Base-by-base conservation (phyloP, 2,797 vertebrate genomes). In the Halcyon chelicuti region DNA sequence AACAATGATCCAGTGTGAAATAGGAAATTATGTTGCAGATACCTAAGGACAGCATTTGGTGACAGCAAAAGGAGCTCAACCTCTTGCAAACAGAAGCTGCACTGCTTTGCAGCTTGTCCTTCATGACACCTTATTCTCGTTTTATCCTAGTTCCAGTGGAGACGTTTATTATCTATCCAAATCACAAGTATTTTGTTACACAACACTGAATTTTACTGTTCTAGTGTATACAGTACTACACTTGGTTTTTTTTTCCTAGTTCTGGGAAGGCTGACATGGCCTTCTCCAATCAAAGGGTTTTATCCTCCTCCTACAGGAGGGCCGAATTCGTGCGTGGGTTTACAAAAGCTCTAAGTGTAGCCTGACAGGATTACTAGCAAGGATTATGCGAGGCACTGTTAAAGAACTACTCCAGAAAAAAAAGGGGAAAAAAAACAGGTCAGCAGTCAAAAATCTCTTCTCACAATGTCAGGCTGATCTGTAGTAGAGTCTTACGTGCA, bases 341-440 rank as follows among this genome's bases (percentile, higher is more conserved):
- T 92, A 72, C 49, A 92, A 91, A 94, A 91, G 52, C 29, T 57
- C 23, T 44, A 66, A 93, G 46, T 4, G 23, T 73, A 87, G 52
- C 40, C 61, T 73, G 49, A 80, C 52, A 82, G 67, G 49, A 92
- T 92, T 80, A 85, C 57, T 67, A 85, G 63, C 0, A 0, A 77
- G 63, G 55, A 86, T 92, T 92, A 91, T 47, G 49, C 35, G 66
- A 89, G 47, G 31, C 29, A 83, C 68, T 51, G 11, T 40, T 82
- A 70, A 89, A 82, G 37, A 90, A 55, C 28, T 83, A 86, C 12
- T 71, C 72, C 31, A 66, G 22, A 9, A 37, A 22, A 39, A 40
- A 11, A 26, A 15, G 11, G 20, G 19, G 26, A 37, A 39, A 18
- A 2, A 1, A 1, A 2, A 1, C 6, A 72, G 18, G 40, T 51